These are phyloP conservation scores for Strix occidentalis DNA, from an alignment of 2,797 vertebrate genomes.

Conservation along the genomic window DNA sequence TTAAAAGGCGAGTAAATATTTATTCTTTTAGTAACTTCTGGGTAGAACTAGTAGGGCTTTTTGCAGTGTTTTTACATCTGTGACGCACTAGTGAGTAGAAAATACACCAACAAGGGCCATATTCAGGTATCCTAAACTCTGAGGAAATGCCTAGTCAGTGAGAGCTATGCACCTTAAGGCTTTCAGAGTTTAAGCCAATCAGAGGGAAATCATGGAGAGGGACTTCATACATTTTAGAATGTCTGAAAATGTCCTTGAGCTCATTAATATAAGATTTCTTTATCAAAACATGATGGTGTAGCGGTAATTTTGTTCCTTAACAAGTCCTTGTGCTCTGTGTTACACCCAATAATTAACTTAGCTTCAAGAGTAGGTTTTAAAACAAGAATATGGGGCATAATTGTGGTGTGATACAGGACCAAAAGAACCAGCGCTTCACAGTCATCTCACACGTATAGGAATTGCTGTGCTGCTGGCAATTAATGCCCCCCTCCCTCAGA, in stretches of 20 bases:
- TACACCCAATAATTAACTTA: neutral
- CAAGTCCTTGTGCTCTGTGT: neutral
- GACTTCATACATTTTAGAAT: neutral
- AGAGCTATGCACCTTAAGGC: neutral
- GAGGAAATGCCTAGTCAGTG: neutral
- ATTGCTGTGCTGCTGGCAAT: neutral
- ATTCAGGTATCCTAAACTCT: neutral
- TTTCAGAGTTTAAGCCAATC: neutral
- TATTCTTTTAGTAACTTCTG: neutral
- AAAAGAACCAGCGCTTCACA: neutral
- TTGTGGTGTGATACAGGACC: neutral
- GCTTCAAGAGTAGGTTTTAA: neutral
- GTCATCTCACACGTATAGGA: neutral
- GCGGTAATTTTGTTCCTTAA: neutral
- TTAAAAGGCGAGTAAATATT: neutral
- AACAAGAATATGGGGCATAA: neutral
- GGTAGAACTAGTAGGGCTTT: neutral
- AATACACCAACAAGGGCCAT: neutral
- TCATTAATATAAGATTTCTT: neutral
- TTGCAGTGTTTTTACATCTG: neutral
- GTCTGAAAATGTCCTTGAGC: neutral
- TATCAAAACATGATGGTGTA: neutral
- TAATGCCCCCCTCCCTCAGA: accelerated
- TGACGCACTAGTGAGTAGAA: neutral
- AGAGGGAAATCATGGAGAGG: neutral